phyloP scores from a whole-genome alignment of 1,140 invertebrate genomes.

The Leptinotarsa defecta region DNA sequence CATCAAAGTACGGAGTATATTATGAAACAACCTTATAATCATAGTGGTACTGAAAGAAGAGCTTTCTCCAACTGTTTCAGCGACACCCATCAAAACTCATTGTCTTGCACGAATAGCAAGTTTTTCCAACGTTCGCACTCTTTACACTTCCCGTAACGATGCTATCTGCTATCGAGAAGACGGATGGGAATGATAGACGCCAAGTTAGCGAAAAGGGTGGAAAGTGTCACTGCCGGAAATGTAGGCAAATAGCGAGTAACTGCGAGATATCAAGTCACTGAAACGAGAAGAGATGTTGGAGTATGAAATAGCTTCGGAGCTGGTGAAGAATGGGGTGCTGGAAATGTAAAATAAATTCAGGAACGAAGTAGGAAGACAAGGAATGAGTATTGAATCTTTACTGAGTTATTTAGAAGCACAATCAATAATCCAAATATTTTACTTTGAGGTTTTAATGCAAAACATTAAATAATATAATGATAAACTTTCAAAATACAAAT shows the following conservation, averaged over 20 bases:
- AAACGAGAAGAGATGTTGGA: constrained; percentile 28
- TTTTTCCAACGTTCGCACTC: background rate
- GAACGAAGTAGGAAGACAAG: constrained; percentile 20
- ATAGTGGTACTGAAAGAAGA: too few species aligned
- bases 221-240: constrained; percentile 28
- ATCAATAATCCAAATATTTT: too few species aligned
- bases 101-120: too few species aligned
- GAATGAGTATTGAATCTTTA: background rate
- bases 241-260: constrained; percentile 25
- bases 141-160: background rate
- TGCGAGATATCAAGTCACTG: constrained; percentile 18
- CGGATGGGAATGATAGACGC: constrained; percentile 6
- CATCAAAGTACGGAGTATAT: too few species aligned
- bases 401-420: too few species aligned
- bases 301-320: constrained; percentile 28
- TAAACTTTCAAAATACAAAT: too few species aligned
- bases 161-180: constrained; percentile 15
- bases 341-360: constrained; percentile 34
- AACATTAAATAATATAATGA: background rate
- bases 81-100: too few species aligned
- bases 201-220: constrained; percentile 31
- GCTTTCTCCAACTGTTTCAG: too few species aligned
- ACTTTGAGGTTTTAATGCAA: too few species aligned
- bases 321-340: constrained; percentile 37
- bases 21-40: too few species aligned